phyloP scores from a whole-genome alignment of 1,140 invertebrate genomes.

The Radopholus similis region DNA sequence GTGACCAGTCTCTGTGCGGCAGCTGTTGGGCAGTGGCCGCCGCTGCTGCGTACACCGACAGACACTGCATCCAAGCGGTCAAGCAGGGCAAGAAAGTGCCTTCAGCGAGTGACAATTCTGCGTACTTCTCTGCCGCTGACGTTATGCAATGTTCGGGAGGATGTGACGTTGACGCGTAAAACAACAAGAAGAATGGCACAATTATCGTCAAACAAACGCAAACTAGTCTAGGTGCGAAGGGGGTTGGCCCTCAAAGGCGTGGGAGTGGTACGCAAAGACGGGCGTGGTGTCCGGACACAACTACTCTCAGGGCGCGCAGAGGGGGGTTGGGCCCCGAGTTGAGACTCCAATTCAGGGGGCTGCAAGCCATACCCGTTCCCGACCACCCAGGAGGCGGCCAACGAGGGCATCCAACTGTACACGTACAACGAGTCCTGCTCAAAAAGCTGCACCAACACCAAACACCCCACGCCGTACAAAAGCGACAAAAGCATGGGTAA shows the following conservation, averaged over 20 bases:
- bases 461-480: background rate
- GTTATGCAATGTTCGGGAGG: constrained; percentile 10
- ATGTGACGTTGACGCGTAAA: background rate
- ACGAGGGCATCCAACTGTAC: background rate
- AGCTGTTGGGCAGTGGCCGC: constrained; percentile 9
- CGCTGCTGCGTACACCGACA: constrained; percentile 4
- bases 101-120: background rate
- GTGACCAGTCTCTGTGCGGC: constrained; percentile 11
- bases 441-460: background rate
- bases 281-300: constrained; percentile 7
- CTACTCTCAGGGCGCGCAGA: background rate
- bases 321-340: no score
- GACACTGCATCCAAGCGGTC: background rate
- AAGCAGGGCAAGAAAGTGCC: background rate
- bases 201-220: background rate
- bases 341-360: background rate
- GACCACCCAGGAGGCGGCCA: background rate
- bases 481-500: background rate
- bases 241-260: background rate
- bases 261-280: background rate
- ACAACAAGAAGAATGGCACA: background rate
- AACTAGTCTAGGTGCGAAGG: background rate
- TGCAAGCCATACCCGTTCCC: constrained; percentile 10
- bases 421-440: background rate
- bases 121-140: constrained; percentile 1